Evolutionary conservation across 2,797 vertebrate genomes (phyloP).

Genomic region (Bovichtus diacanthus): DNA sequence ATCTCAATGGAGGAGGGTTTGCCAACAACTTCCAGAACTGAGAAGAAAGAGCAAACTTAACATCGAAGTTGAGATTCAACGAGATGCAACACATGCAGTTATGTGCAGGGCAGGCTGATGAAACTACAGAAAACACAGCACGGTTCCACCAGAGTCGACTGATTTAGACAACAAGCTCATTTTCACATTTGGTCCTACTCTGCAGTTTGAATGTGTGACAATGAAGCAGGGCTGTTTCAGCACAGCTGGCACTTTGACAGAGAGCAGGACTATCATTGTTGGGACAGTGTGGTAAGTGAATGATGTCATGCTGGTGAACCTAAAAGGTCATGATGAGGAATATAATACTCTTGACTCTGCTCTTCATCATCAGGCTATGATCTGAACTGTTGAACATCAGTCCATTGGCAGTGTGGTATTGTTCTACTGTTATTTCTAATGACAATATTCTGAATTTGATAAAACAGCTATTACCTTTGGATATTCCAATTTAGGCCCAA

Average conservation of each 20-base stretch:
- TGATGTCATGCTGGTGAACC: slow-evolving; percentile 76
- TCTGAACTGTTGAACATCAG: slow-evolving; percentile 19
- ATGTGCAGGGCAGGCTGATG: not conserved
- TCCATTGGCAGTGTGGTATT: slow-evolving; percentile 4
- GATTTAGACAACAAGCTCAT: slow-evolving; percentile 60
- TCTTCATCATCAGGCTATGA: slow-evolving; percentile 31
- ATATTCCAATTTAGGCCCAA: too few species aligned
- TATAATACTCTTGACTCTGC: slow-evolving; percentile 57
- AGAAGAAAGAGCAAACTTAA: not conserved
- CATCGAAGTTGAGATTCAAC: slow-evolving; percentile 4
- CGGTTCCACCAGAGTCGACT: slow-evolving; percentile 33
- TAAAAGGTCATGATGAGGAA: slow-evolving; percentile 70
- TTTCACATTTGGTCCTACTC: slow-evolving; percentile 74
- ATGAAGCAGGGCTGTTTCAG: slow-evolving; percentile 74
- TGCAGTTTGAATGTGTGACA: slow-evolving; percentile 76
- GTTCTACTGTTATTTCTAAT: too few species aligned
- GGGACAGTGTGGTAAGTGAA: slow-evolving; percentile 63
- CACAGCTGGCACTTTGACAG: slow-evolving; percentile 73
- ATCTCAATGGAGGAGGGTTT: not conserved
- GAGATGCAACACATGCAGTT: not conserved
- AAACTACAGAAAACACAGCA: slow-evolving; percentile 31
- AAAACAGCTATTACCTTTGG: too few species aligned
- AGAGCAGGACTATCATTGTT: slow-evolving; percentile 69
- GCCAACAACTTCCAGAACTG: not conserved
- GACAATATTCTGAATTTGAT: too few species aligned